These are phyloP conservation scores for Unio delphinus DNA, from an alignment of 2,888 invertebrate species.

Conservation along the genomic window DNA sequence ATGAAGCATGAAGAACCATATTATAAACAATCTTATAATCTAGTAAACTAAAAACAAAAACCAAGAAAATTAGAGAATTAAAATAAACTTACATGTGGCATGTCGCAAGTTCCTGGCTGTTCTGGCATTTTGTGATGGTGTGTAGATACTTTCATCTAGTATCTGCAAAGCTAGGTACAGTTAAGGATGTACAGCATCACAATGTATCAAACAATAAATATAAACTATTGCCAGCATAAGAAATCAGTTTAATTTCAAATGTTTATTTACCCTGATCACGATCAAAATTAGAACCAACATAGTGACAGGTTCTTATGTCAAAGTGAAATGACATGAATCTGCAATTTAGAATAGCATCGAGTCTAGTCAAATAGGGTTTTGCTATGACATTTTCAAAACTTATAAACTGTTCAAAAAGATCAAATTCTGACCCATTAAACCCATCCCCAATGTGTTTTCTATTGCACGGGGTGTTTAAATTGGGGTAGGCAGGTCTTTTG, in stretches of 20 bases:
- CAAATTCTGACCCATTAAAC: no score
- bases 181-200: slow-evolving; percentile 2
- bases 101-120: slow-evolving; percentile 38
- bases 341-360: no score
- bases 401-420: no score
- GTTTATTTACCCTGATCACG: neutral
- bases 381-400: no score
- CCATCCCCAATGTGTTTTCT: no score
- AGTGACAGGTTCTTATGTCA: neutral
- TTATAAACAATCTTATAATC: neutral
- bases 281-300: neutral
- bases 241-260: neutral
- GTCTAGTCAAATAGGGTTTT: no score
- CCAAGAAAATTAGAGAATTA: neutral
- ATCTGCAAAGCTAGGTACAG: slow-evolving; percentile 53
- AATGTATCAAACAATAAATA: no score
- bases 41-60: neutral
- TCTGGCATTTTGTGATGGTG: slow-evolving; percentile 32
- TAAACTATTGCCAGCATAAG: neutral
- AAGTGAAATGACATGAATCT: neutral
- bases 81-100: slow-evolving; percentile 45
- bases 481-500: no score
- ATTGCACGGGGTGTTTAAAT: no score
- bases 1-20: neutral
- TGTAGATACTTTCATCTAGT: slow-evolving; percentile 61